These are phyloP conservation scores for Drosophila tanythrix DNA, from an alignment of 2,888 invertebrate species.

Conservation along the genomic window DNA sequence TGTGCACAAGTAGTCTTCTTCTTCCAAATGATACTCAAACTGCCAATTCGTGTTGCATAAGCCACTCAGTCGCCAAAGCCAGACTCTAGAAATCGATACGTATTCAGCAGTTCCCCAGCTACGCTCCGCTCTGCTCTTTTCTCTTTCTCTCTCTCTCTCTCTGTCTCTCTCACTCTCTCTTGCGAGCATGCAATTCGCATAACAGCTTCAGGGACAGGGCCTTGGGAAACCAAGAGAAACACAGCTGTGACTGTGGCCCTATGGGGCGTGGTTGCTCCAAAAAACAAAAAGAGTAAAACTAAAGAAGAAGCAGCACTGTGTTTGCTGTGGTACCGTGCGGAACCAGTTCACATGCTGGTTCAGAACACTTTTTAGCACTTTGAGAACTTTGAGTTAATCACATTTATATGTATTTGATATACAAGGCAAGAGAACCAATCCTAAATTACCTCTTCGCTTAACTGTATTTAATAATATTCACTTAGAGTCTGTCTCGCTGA, in stretches of 20 bases:
- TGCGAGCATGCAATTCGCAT: conserved; percentile 17
- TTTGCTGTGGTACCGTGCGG: neutral
- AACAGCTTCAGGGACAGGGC: conserved; percentile 32
- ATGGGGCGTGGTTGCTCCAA: neutral
- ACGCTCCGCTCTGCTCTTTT: neutral
- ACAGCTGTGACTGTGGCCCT: conserved; percentile 29
- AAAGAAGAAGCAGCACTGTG: neutral
- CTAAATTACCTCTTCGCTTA: neutral
- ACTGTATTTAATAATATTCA: neutral
- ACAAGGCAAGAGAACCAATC: neutral
- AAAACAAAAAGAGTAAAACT: neutral
- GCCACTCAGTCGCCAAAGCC: conserved; percentile 13
- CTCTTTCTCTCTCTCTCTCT: neutral
- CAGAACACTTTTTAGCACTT: neutral
- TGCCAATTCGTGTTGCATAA: conserved; percentile 34
- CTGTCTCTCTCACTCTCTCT: neutral
- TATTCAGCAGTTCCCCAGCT: neutral
- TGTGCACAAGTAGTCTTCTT: conserved; percentile 8
- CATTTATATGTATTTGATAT: neutral
- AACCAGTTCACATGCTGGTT: conserved; percentile 5
- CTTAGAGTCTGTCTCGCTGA: neutral
- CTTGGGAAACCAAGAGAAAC: conserved; percentile 24
- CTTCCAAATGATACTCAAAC: conserved; percentile 18
- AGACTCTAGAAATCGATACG: conserved; percentile 43
- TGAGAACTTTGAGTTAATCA: neutral